A percentile compares a stretch with the other conserved stretches of the same genome.
Conservation (phyloP, 2,113 vertebrate genomes). For the Nasalis larvatus region DNA sequence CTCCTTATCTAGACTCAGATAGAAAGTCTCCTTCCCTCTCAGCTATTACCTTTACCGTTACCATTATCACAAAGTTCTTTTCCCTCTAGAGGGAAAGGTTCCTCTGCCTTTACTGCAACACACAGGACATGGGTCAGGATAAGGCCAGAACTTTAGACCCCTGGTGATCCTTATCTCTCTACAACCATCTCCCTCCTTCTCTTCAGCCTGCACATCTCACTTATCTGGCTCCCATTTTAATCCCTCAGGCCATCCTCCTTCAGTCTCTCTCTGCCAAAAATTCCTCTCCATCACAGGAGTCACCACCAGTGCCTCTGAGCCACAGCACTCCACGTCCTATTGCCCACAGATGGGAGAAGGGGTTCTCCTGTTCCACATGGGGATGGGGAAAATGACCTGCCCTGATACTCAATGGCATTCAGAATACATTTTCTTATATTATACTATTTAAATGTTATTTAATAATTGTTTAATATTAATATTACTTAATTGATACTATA, state of each 20-base stretch:
- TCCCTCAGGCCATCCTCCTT: not conserved
- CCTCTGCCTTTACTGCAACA: not conserved
- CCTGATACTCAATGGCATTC: not conserved
- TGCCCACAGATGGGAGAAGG: not conserved
- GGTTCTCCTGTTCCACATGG: not conserved
- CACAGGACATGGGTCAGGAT: not conserved
- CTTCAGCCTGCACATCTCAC: not conserved
- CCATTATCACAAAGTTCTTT: not conserved
- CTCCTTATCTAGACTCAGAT: not conserved
- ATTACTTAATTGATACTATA: no score
- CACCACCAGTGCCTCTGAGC: not conserved
- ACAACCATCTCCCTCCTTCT: not conserved
- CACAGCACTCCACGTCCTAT: not conserved
- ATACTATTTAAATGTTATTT: no score
- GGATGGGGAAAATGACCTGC: not conserved
- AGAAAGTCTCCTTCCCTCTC: not conserved
- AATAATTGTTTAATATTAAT: no score
- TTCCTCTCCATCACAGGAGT: not conserved
- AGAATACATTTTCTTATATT: not conserved
- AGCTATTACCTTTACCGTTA: not conserved
- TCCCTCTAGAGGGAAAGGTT: not conserved
- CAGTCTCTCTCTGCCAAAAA: not conserved
- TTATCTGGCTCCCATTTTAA: not conserved
- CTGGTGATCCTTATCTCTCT: not conserved
- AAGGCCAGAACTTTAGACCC: not conserved